phyloP scores from a whole-genome alignment of 2,888 invertebrate species.

The Malacosoma neustria region DNA sequence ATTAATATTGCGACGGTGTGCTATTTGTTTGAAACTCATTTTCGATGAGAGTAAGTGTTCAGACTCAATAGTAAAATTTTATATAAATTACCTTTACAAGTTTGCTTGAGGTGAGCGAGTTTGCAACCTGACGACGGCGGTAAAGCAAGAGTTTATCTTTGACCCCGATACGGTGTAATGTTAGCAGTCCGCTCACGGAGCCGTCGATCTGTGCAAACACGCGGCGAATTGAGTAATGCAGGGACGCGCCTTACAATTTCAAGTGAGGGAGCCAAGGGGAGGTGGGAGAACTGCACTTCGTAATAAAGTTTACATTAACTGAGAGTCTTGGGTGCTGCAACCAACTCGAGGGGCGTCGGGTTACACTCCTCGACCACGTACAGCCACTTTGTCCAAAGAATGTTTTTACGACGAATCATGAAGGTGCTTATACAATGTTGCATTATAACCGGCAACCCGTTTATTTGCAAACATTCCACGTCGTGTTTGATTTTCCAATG shows the following conservation, averaged over 20 bases:
- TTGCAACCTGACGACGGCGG: conserved; percentile 41
- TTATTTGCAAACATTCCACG: conserved; percentile 54
- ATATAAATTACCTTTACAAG: conserved; percentile 25
- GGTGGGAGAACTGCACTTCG: conserved; percentile 43
- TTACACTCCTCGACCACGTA: conserved; percentile 40
- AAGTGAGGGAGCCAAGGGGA: conserved; percentile 26
- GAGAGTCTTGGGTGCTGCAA: conserved; percentile 47
- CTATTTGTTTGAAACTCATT: no score
- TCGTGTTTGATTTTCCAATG: conserved; percentile 48
- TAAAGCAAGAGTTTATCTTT: conserved; percentile 50
- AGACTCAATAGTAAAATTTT: no score
- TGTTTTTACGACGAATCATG: conserved; percentile 67
- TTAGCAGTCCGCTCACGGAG: conserved; percentile 55
- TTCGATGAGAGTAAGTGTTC: no score
- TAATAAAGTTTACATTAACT: conserved; percentile 71
- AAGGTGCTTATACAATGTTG: conserved; percentile 53
- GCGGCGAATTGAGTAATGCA: conserved; percentile 61
- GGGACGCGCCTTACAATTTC: conserved; percentile 57
- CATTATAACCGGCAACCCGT: conserved; percentile 31
- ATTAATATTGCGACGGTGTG: no score
- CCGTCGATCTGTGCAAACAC: conserved; percentile 65
- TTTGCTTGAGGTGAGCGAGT: conserved; percentile 30
- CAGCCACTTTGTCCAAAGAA: conserved; percentile 41
- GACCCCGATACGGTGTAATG: conserved; percentile 49
- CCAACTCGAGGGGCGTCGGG: conserved; percentile 34